Evolutionary conservation across 2,888 invertebrate genomes (phyloP).

Genomic region (Tholera decimalis): DNA sequence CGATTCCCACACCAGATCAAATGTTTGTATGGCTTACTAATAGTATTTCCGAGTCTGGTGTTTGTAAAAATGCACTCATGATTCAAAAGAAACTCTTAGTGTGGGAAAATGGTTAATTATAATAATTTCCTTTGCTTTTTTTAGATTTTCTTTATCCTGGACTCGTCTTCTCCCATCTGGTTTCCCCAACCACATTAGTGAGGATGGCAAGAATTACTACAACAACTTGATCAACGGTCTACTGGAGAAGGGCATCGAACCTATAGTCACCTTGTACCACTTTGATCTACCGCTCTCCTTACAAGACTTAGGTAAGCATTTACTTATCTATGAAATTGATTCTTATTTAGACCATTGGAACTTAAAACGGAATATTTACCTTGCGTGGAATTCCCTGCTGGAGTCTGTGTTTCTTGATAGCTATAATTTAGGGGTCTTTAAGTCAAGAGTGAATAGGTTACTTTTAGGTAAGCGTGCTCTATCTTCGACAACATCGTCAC

Average conservation of each 20-base stretch:
- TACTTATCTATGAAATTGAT: not conserved
- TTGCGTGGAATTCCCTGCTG: no score
- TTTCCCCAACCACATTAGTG: slow-evolving; percentile 82
- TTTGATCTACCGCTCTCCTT: slow-evolving; percentile 85
- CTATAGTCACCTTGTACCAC: slow-evolving; percentile 88
- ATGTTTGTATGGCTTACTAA: no score
- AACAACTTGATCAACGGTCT: slow-evolving; percentile 88
- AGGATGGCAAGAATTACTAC: slow-evolving; percentile 89
- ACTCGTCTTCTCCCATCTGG: slow-evolving; percentile 84
- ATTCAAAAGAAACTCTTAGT: not conserved
- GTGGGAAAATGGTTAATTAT: not conserved
- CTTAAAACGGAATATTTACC: no score
- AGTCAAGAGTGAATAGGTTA: no score
- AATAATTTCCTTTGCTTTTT: slow-evolving; percentile 8
- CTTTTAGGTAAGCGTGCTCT: no score
- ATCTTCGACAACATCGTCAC: no score
- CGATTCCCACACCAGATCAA: no score
- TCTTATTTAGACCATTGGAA: no score
- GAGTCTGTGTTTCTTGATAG: no score
- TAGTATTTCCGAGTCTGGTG: no score
- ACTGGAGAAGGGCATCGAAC: slow-evolving; percentile 86
- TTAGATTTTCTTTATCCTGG: slow-evolving; percentile 92
- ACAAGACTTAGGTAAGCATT: slow-evolving; percentile 79
- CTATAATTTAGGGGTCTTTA: no score
- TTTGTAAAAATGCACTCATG: no score